These are phyloP conservation scores for Euborellia annulipes DNA, from an alignment of 1,140 invertebrate species.

Conservation along the genomic window DNA sequence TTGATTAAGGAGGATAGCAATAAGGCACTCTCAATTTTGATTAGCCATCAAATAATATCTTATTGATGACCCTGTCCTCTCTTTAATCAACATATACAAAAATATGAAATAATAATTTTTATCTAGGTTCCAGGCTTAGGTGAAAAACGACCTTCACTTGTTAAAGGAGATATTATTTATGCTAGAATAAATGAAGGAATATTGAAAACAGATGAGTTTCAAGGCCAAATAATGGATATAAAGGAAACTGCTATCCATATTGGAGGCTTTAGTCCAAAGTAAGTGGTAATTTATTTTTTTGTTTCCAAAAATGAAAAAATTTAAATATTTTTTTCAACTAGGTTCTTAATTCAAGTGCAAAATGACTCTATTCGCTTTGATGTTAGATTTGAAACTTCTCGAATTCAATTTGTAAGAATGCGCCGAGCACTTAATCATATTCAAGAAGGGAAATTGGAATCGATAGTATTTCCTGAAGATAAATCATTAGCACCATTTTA, in stretches of 20 bases:
- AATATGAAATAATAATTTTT: too few relatives aligned
- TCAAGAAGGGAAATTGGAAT: not conserved
- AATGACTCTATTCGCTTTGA: not conserved
- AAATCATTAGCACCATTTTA: too few relatives aligned
- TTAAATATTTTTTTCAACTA: not conserved
- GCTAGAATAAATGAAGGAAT: not conserved
- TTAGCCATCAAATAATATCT: too few relatives aligned
- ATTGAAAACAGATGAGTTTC: not conserved
- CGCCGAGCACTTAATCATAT: not conserved
- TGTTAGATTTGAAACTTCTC: not conserved
- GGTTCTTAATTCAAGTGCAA: not conserved
- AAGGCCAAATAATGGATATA: conserved; percentile 6
- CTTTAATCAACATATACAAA: too few relatives aligned
- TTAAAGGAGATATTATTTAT: conserved; percentile 5
- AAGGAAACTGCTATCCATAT: conserved; percentile 1
- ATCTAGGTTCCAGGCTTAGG: conserved; percentile 8
- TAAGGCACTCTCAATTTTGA: too few relatives aligned
- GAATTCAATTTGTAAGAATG: not conserved
- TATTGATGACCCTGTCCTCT: too few relatives aligned
- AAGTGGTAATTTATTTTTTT: not conserved
- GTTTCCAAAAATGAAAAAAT: not conserved
- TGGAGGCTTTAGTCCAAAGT: conserved; percentile 5
- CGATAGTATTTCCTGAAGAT: not conserved
- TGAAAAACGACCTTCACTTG: conserved; percentile 7
- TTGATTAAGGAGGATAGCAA: too few relatives aligned